Evolutionary conservation across 2,113 vertebrate species (phyloP), one percentile per base, ranked within the genome.

Genomic region (Xerus inauris): DNA sequence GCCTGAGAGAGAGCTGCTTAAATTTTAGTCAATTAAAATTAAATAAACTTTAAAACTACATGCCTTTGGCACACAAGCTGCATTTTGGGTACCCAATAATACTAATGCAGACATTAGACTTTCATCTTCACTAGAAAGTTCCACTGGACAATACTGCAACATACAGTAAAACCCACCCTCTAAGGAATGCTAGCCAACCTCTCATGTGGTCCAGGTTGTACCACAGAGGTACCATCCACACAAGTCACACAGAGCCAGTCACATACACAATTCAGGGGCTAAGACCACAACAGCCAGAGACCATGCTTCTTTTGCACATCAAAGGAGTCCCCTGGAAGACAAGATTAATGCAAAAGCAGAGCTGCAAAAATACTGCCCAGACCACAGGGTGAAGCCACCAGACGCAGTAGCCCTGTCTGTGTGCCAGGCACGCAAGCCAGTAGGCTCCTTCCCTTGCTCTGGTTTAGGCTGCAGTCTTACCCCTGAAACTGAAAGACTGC

Each of bases 81-180:
- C 42, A 35, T 8, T 28, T 28, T 17, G 20, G 69, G 57, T 7
- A 35, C 17, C n/a, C 71, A 35, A 0, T 20, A 2, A 38, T 2
- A n/a, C 3, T 2, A 1, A 13, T 3, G 20, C 11, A 40, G 54
- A 30, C 32, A 6, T 2, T 5, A n/a, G 2, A 8, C 2, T 3
- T 19, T 8, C 35, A 0, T 40, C 20, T 22, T 9, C 6, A 38
- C 42, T 40, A 30, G 42, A 19, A 19, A 49, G 47, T 59, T 35
- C 40, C 16, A 3, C 19, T 5, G 9, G 32, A 22, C 57, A 51
- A 51, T 51, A 51, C 49, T 51, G 49, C 49, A 51, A 51, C 49
- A 51, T 14, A 51, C 49, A 49, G 67, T 3, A 1, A 64, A 12
- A 40, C 32, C 7, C 1, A 17, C 32, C 24, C 6, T 62, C 57